A percentile compares a stretch with the other conserved stretches of the same genome.
These are phyloP conservation scores for Euschistus heros DNA, from an alignment of 1,140 invertebrate species.

Conservation along the genomic window DNA sequence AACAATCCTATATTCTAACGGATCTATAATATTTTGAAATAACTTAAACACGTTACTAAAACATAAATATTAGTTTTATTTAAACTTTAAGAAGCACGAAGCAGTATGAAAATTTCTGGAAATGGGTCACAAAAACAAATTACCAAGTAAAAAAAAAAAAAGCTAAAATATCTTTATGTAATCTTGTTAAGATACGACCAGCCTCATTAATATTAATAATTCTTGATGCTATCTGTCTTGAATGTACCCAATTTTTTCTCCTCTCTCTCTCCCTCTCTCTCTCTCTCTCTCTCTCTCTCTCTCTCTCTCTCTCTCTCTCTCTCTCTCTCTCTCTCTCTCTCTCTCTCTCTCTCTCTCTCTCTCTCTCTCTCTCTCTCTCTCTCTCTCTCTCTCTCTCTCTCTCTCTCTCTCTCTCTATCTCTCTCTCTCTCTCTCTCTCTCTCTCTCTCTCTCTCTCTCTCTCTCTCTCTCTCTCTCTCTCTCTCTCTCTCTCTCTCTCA, in stretches of 20 bases:
- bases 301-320: conserved; percentile 20
- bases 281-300: conserved; percentile 14
- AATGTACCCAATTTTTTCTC: not conserved
- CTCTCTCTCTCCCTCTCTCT: conserved; percentile 19
- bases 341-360: conserved; percentile 20
- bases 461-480: conserved; percentile 19
- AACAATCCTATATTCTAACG: no score
- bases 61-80: no score
- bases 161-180: no score
- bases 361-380: conserved; percentile 19
- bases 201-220: no score
- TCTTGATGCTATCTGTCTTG: no score
- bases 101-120: no score
- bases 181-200: no score
- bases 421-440: conserved; percentile 19
- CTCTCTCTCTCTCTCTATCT: conserved; percentile 18
- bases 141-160: no score
- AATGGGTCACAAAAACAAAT: no score
- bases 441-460: conserved; percentile 19
- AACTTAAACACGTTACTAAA: no score
- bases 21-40: no score
- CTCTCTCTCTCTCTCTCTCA: conserved; percentile 19
- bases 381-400: conserved; percentile 18
- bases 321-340: conserved; percentile 21
- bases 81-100: no score